Percentiles rank a stretch among this genome's conserved stretches.
Conservation (phyloP, 2,113 vertebrate genomes). For the Ploceus nigricollis region DNA sequence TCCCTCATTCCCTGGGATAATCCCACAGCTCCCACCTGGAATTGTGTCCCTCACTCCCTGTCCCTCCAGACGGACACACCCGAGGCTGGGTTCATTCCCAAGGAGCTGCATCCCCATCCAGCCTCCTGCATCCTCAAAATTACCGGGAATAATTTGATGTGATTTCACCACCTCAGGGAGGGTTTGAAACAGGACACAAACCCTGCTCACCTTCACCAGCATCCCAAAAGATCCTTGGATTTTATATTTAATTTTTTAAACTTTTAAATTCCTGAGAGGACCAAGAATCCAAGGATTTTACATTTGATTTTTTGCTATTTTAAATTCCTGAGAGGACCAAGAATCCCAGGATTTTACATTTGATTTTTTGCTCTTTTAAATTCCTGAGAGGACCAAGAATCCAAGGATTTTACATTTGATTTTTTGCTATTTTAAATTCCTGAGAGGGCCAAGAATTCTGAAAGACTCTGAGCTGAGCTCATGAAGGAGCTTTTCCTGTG, state of each 20-base stretch:
- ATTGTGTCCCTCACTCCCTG: not conserved
- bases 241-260: no score
- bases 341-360: no score
- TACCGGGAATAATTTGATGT: not conserved
- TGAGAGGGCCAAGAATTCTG: no score
- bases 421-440: not conserved
- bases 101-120: not conserved
- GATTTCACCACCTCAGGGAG: not conserved
- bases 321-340: not conserved
- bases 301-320: not conserved
- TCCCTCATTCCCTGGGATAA: no score
- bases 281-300: not conserved
- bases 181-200: not conserved
- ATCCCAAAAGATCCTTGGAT: not conserved
- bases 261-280: not conserved
- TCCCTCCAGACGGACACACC: not conserved
- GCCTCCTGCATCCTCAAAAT: not conserved
- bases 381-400: no score
- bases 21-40: no score
- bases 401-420: not conserved
- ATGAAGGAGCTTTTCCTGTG: rapidly evolving
- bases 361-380: no score
- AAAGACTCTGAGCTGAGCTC: not conserved
- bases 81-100: not conserved
- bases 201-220: not conserved